Evolutionary conservation across 2,888 invertebrate species (phyloP).

Genomic region (Drosophila testacea): DNA sequence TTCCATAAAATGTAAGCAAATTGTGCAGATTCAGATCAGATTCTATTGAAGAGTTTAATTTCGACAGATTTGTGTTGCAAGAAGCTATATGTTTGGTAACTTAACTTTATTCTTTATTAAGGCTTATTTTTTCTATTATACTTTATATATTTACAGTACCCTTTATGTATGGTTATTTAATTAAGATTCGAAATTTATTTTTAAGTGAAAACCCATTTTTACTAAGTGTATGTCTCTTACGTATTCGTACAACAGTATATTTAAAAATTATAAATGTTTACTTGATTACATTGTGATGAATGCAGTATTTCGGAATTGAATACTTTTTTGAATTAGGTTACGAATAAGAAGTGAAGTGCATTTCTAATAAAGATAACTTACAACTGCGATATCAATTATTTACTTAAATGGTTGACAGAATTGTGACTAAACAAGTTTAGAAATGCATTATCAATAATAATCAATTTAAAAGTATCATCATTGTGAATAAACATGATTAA

Average conservation of each 20-base stretch:
- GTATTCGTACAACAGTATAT: slow-evolving; percentile 7
- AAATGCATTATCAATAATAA: too few relatives aligned
- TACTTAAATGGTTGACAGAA: background rate
- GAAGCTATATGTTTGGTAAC: background rate
- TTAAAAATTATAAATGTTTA: background rate
- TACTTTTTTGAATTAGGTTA: background rate
- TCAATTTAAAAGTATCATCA: too few relatives aligned
- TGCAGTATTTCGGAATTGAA: background rate
- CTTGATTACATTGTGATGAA: background rate
- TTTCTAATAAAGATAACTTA: background rate
- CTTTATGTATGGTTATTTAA: background rate
- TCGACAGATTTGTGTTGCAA: background rate
- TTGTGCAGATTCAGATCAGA: background rate
- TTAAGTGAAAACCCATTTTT: background rate
- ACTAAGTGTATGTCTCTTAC: background rate
- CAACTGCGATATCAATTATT: background rate
- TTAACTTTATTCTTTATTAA: slow-evolving; percentile 57
- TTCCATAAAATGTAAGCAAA: background rate
- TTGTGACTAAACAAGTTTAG: too few relatives aligned
- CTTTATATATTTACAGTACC: slow-evolving; percentile 51
- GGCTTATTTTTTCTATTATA: slow-evolving; percentile 43
- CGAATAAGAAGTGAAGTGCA: background rate
- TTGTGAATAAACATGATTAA: too few relatives aligned
- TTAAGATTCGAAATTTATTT: background rate
- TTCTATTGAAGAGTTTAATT: background rate